Conservation (phyloP, 2,113 vertebrate genomes). For the Leucoraja erinaceus region DNA sequence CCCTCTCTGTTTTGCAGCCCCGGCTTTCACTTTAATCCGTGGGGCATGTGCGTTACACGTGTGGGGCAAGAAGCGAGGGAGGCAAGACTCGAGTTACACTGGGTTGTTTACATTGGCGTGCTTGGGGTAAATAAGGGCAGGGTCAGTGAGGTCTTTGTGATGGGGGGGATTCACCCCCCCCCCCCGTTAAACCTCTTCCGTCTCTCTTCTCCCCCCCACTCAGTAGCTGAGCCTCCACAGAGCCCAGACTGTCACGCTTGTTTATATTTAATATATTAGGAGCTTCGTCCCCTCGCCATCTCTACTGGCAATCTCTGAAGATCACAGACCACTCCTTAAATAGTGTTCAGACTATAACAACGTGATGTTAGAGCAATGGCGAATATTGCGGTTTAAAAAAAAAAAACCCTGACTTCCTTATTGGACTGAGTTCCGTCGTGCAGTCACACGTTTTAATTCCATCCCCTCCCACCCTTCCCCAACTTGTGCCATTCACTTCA, state of each 20-base stretch:
- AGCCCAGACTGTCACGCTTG: not conserved
- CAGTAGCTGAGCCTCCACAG: not conserved
- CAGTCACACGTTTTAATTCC: not conserved
- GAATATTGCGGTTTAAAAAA: constrained; percentile 5
- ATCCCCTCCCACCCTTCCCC: not conserved
- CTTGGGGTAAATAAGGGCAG: not conserved
- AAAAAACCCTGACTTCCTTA: not conserved
- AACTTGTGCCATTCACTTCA: not conserved
- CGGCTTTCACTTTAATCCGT: not conserved
- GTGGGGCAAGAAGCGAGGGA: not conserved
- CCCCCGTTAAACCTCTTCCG: not conserved
- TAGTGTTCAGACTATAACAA: not conserved
- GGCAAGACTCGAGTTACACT: not conserved
- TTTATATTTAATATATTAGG: constrained; percentile 6
- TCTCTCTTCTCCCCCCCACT: not conserved
- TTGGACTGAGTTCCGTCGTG: not conserved
- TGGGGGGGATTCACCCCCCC: not conserved
- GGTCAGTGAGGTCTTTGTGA: not conserved
- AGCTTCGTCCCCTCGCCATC: not conserved
- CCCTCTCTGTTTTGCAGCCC: not conserved
- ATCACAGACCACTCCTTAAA: not conserved
- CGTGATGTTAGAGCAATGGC: not conserved
- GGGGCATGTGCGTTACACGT: constrained; percentile 17
- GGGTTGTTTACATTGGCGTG: constrained; percentile 19
- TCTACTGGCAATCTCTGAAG: not conserved